Evolutionary conservation across 1,140 invertebrate species (phyloP), one percentile per base, ranked within the genome.

Genomic region (Pseudomyrmex flavicornis): DNA sequence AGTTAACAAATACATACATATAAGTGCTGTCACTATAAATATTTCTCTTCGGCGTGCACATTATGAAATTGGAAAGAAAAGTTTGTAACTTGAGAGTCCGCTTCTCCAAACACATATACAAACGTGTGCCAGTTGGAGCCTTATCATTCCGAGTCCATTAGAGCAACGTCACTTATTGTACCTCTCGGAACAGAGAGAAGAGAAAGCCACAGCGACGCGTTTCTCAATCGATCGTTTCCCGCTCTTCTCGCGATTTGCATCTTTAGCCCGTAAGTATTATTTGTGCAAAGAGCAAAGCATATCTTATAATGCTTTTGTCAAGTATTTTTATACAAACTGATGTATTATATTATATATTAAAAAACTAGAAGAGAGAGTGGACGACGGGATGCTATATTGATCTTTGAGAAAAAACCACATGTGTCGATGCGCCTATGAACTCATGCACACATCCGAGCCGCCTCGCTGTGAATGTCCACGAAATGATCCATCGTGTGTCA

Each of bases 301-400:
- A 17, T 69, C 5, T 35, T 68, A 62, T 48, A 68, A 69, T 13
- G 44, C 35, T 79, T 58, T 8, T 56, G 9, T 2, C 46, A 13
- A 46, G 52, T 79, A 79, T 79, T 69, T 79, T 79, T 79, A 79
- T 79, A 7, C 35, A 35, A 79, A 56, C 50, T 69, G 65, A 69
- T n/a, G 22, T 79, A 79, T 79, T 77, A 69, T 58, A 79, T 69
- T 35, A 5, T 35, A 35, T 35, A 7, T 35, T 35, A 79, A 79
- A 79, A 79, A 52, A 79, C 63, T 48, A 61, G 44, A 26, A 0
- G 35, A 35, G 48, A 44, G 26, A n/a, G 15, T 56, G 17, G 52
- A 48, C 52, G 52, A 48, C 10, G 2, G 1, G 12, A 17, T 5
- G 17, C 35, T 26, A 44, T 58, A 69, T 15, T 79, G 65, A 79